Evolutionary conservation across 2,888 invertebrate genomes (phyloP).

Genomic region (Lithophane socia): DNA sequence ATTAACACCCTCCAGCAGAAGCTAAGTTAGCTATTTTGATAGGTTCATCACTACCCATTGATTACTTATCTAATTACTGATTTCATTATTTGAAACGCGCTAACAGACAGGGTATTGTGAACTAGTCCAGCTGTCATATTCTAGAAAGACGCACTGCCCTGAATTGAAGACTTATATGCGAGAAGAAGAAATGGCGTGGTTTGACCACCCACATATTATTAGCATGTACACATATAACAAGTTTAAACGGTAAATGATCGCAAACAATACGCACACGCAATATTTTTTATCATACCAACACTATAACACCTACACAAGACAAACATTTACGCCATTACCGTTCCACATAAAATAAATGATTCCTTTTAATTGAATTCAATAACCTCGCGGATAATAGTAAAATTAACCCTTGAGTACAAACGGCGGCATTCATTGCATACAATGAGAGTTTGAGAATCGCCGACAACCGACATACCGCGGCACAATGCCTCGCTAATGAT

Average conservation of each 20-base stretch:
- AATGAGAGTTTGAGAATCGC: slow-evolving; percentile 79
- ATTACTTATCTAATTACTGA: too few relatives aligned
- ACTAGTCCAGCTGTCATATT: too few relatives aligned
- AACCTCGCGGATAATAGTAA: slow-evolving; percentile 65
- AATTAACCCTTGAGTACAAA: slow-evolving; percentile 62
- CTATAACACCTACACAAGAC: slow-evolving; percentile 45
- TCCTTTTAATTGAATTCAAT: slow-evolving; percentile 66
- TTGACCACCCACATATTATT: too few relatives aligned
- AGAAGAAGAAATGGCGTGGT: too few relatives aligned
- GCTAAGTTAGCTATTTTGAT: too few relatives aligned
- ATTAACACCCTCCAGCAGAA: too few relatives aligned
- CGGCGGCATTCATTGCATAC: slow-evolving; percentile 52
- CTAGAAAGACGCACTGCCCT: too few relatives aligned
- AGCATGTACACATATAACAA: too few relatives aligned
- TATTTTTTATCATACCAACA: slow-evolving; percentile 28
- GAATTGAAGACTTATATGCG: background rate
- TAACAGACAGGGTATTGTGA: too few relatives aligned
- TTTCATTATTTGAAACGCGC: too few relatives aligned
- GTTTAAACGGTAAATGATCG: slow-evolving; percentile 5
- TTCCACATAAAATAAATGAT: slow-evolving; percentile 57
- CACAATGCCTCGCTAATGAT: slow-evolving; percentile 88
- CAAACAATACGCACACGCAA: slow-evolving; percentile 30
- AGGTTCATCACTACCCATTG: too few relatives aligned
- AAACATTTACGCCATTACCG: slow-evolving; percentile 47
- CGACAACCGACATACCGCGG: slow-evolving; percentile 65